A percentile compares a stretch with the other conserved stretches of the same genome.
Conservation (phyloP, 2,797 vertebrate species). For the Bradypodion ventrale region DNA sequence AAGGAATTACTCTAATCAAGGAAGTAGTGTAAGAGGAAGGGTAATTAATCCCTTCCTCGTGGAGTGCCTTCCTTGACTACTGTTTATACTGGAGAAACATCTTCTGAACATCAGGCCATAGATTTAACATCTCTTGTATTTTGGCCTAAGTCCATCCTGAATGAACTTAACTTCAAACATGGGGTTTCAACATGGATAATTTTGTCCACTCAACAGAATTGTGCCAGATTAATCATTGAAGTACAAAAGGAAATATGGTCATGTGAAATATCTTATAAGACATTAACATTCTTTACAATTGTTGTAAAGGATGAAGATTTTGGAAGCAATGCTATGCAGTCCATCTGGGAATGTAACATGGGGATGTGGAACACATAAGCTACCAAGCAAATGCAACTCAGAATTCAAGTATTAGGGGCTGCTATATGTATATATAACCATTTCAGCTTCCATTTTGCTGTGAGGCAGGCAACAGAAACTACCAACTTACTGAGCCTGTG, state of each 20-base stretch:
- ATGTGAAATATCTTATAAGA: background rate
- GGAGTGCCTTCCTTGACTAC: too few relatives aligned
- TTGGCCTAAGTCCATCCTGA: background rate
- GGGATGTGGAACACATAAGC: background rate
- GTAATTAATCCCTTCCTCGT: background rate
- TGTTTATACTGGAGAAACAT: background rate
- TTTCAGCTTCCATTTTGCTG: background rate
- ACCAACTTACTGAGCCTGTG: background rate
- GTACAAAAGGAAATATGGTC: background rate
- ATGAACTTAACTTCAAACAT: background rate
- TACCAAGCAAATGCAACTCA: background rate
- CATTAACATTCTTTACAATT: background rate
- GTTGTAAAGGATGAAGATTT: background rate
- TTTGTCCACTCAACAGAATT: background rate
- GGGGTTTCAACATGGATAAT: background rate
- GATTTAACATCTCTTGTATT: background rate
- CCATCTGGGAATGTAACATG: background rate
- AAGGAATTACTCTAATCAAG: background rate
- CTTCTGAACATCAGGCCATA: background rate
- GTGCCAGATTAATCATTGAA: background rate
- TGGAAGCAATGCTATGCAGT: background rate
- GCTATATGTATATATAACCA: background rate
- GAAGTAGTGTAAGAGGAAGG: background rate
- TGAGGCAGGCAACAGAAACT: background rate
- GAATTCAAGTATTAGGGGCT: background rate